Conservation (phyloP, 2,113 vertebrate genomes). For the Rhegmatorhina hoffmannsi region DNA sequence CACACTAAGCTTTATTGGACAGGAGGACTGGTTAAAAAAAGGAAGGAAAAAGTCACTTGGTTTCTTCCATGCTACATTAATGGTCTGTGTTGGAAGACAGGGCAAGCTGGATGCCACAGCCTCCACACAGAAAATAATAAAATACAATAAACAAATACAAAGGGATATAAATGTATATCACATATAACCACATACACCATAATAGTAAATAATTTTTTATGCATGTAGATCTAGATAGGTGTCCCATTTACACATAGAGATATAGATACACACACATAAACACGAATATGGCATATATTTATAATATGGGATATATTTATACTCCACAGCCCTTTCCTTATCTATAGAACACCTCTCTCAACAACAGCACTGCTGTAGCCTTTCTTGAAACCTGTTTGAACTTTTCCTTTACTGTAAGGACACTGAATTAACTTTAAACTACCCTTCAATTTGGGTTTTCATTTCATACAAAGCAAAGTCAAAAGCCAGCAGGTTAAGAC, state of each 20-base stretch:
- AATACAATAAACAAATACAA: neutral
- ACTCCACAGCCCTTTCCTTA: neutral
- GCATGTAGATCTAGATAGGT: neutral
- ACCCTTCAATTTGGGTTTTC: slow-evolving; percentile 44
- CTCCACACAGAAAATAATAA: neutral
- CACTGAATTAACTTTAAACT: slow-evolving; percentile 54
- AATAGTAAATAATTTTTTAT: neutral
- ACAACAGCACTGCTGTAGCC: neutral
- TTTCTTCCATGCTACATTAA: neutral
- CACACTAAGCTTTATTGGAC: neutral
- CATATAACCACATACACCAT: neutral
- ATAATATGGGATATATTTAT: neutral
- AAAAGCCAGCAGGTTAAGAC: slow-evolving; percentile 54
- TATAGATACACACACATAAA: neutral
- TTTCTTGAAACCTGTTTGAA: slow-evolving; percentile 38
- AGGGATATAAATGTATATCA: neutral
- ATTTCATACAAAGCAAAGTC: slow-evolving; percentile 40
- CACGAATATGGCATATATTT: neutral
- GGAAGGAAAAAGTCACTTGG: neutral
- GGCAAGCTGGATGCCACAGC: neutral
- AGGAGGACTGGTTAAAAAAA: neutral
- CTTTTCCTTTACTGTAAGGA: neutral
- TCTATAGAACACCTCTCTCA: neutral
- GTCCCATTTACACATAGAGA: neutral
- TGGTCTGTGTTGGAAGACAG: neutral